Conservation (phyloP, 1,140 invertebrate species). For the Nasonia longicornis region DNA sequence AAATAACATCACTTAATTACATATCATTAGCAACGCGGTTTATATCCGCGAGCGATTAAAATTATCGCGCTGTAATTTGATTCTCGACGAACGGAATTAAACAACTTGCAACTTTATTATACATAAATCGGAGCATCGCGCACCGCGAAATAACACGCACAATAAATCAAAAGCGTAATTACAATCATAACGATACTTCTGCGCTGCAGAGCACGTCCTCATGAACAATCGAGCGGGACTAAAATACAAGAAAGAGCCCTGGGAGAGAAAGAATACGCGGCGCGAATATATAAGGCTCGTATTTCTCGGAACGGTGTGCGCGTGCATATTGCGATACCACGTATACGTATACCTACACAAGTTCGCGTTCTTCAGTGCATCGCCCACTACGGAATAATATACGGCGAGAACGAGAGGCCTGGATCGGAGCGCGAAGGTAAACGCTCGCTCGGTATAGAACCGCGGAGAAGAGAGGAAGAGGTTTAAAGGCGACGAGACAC, state of each 20-base stretch:
- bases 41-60: too few species aligned
- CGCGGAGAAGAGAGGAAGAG: background rate
- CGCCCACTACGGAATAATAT: constrained; percentile 25
- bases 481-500: constrained; percentile 25
- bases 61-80: background rate
- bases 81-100: background rate
- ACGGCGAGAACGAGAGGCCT: constrained; percentile 1
- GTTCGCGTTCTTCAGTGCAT: background rate
- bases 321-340: background rate
- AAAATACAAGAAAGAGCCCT: background rate
- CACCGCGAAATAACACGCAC: too few species aligned
- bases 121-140: too few species aligned
- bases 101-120: background rate
- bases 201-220: background rate
- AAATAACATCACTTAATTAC: background rate
- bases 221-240: background rate
- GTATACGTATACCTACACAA: background rate
- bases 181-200: background rate
- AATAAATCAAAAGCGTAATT: background rate
- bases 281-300: background rate
- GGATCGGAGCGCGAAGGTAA: constrained; percentile 17
- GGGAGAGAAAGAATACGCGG: constrained; percentile 2
- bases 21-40: background rate
- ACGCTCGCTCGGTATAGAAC: constrained; percentile 7
- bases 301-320: constrained; percentile 27